These are phyloP conservation scores for Mechanitis messenoides DNA, from an alignment of 2,888 invertebrate genomes.

Conservation along the genomic window DNA sequence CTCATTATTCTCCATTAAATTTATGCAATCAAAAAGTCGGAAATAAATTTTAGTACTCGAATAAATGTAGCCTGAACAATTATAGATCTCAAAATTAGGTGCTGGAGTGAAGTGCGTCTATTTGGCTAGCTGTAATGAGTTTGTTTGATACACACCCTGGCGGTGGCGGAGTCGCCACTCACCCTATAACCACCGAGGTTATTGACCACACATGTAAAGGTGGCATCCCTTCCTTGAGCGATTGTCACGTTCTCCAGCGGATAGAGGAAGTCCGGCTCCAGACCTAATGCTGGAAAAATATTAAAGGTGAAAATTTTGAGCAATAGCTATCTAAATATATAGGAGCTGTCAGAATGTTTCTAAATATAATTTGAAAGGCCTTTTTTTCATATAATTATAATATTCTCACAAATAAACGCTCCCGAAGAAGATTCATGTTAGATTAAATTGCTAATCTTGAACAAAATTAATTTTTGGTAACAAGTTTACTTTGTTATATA, in stretches of 20 bases:
- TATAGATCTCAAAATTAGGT: conserved; percentile 66
- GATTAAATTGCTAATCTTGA: too few relatives aligned
- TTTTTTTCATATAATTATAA: too few relatives aligned
- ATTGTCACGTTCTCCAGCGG: conserved; percentile 90
- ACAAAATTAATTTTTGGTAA: too few relatives aligned
- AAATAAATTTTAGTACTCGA: neutral
- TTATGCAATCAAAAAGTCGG: neutral
- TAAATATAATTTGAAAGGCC: neutral
- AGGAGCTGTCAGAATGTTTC: too few relatives aligned
- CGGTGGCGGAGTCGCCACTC: conserved; percentile 91
- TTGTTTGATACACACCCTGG: conserved; percentile 87
- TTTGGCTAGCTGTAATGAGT: conserved; percentile 64
- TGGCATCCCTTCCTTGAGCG: conserved; percentile 88
- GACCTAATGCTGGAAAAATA: conserved; percentile 80
- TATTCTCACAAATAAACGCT: too few relatives aligned
- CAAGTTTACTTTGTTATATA: too few relatives aligned
- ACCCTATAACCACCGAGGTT: conserved; percentile 91
- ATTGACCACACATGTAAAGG: conserved; percentile 90
- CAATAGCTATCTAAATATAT: too few relatives aligned
- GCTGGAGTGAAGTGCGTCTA: conserved; percentile 68
- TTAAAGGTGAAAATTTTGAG: conserved; percentile 16
- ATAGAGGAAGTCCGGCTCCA: conserved; percentile 87
- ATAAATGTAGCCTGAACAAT: conserved; percentile 35
- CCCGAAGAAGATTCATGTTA: too few relatives aligned
- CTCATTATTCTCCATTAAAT: neutral